Conservation (phyloP, 2,113 vertebrate species). For the Cisticola juncidis region DNA sequence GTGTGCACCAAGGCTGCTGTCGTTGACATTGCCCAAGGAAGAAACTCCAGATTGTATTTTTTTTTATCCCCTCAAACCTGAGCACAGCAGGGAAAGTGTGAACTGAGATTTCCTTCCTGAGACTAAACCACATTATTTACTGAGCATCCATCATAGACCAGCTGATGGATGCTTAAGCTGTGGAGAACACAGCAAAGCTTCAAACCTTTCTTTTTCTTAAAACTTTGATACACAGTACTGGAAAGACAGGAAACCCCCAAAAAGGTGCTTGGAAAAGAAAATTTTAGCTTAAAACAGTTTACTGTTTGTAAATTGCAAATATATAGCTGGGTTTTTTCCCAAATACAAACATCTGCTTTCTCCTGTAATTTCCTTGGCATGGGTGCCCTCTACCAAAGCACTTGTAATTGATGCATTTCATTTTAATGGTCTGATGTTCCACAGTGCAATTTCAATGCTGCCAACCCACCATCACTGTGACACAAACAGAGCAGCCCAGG, state of each 20-base stretch:
- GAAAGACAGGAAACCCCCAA: neutral
- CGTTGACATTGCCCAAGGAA: neutral
- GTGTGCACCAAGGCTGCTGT: neutral
- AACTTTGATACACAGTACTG: neutral
- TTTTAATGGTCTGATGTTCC: neutral
- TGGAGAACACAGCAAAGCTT: neutral
- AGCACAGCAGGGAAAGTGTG: neutral
- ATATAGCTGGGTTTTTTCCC: neutral
- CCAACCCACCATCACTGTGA: neutral
- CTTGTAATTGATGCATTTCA: neutral
- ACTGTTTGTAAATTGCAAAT: neutral
- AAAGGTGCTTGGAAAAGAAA: neutral
- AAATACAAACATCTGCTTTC: neutral
- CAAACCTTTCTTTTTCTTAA: neutral
- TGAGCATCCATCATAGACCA: neutral
- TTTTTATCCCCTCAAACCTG: neutral
- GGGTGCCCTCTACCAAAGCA: neutral
- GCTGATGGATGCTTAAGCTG: neutral
- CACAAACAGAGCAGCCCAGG: neutral
- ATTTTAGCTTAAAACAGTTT: neutral
- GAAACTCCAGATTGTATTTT: neutral
- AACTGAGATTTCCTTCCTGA: slow-evolving; percentile 20
- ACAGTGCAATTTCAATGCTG: neutral
- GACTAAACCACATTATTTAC: neutral
- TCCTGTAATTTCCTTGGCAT: neutral